Percentiles rank a stretch among this genome's conserved stretches.
phyloP scores from a whole-genome alignment of 2,113 vertebrate genomes.

The Rhinogobius similis region DNA sequence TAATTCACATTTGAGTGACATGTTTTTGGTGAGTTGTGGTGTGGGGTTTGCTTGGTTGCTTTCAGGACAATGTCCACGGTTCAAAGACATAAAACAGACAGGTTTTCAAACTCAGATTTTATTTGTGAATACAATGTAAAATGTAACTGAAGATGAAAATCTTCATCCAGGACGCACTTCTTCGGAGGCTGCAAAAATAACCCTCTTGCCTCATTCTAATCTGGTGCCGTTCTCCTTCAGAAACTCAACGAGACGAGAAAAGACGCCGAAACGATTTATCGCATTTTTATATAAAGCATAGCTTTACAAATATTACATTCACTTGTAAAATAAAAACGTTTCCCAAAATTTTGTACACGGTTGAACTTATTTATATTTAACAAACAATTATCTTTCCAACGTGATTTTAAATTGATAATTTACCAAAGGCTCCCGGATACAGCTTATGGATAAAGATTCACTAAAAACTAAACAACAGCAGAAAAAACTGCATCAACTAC shows the following conservation, averaged over 20 bases:
- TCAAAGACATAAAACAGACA: conserved; percentile 35
- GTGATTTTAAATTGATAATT: conserved; percentile 32
- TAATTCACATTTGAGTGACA: neutral
- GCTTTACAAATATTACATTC: conserved; percentile 58
- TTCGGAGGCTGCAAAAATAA: conserved; percentile 46
- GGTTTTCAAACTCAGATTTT: conserved; percentile 76
- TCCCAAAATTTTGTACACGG: conserved; percentile 20
- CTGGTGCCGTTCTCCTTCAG: conserved; percentile 29
- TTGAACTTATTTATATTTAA: conserved; percentile 17
- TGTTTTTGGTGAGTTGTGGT: conserved; percentile 10
- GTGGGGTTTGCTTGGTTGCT: neutral
- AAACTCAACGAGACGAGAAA: conserved; percentile 45
- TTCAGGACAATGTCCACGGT: conserved; percentile 12
- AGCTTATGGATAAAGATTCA: conserved; percentile 38
- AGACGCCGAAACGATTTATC: conserved; percentile 19
- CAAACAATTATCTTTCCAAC: conserved; percentile 27
- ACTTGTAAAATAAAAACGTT: conserved; percentile 33
- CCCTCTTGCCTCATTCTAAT: neutral
- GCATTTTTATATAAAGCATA: conserved; percentile 31
- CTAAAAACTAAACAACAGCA: conserved; percentile 48
- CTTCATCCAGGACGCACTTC: conserved; percentile 66
- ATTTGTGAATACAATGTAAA: conserved; percentile 79
- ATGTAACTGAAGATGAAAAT: conserved; percentile 58
- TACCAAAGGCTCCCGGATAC: conserved; percentile 26
- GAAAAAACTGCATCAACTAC: conserved; percentile 35